Evolutionary conservation across 53 echinoderm and acorn worm genomes (phyloP).

Genomic region (Arbacia lixula): DNA sequence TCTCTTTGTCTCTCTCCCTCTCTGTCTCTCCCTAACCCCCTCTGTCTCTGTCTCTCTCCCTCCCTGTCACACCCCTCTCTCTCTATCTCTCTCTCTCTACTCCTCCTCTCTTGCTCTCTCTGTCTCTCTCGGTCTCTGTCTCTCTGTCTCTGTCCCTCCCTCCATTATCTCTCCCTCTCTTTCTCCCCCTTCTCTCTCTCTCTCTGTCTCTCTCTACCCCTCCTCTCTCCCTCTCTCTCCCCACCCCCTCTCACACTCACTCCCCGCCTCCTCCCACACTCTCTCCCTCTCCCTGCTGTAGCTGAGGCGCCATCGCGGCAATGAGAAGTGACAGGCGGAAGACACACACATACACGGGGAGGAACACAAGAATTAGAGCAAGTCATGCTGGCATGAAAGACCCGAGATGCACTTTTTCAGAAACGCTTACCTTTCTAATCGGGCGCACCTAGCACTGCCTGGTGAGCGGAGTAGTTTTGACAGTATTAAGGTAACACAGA

Average conservation of each 20-base stretch:
- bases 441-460: no score
- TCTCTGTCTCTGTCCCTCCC: neutral
- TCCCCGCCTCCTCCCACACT: no score
- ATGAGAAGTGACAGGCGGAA: constrained; percentile 39
- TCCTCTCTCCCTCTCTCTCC: neutral
- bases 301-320: no score
- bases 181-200: neutral
- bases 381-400: constrained; percentile 12
- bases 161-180: neutral
- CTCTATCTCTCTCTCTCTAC: neutral
- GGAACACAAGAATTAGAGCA: constrained; percentile 28
- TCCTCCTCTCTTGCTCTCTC: neutral
- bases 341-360: constrained; percentile 14
- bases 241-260: no score
- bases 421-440: no score
- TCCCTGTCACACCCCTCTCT: no score
- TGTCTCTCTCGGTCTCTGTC: neutral
- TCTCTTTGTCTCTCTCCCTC: neutral
- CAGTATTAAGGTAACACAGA: no score
- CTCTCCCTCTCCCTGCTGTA: neutral
- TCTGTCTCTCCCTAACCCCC: neutral
- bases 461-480: no score
- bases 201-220: neutral
- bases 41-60: no score
- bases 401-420: constrained; percentile 16